Evolutionary conservation across 2,888 invertebrate genomes (phyloP).

Genomic region (Pandemis corylana): DNA sequence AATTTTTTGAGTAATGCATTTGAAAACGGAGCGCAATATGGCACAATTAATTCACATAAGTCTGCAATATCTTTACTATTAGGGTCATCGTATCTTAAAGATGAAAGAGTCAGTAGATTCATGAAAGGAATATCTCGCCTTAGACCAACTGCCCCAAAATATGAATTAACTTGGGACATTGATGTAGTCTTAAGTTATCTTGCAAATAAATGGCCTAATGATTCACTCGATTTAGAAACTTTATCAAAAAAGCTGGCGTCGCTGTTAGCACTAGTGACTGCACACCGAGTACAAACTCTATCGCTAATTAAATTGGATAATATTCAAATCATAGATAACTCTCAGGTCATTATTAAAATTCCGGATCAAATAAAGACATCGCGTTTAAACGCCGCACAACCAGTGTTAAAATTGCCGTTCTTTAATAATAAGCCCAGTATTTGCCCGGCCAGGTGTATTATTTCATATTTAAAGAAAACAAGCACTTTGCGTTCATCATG

Average conservation of each 20-base stretch:
- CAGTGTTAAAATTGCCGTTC: not conserved
- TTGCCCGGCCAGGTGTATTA: not conserved
- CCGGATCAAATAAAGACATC: conserved; percentile 3
- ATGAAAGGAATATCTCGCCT: conserved; percentile 1
- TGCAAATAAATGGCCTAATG: conserved; percentile 2
- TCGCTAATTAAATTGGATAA: not conserved
- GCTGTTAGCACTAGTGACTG: not conserved
- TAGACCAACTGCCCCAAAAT: not conserved
- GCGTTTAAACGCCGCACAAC: not conserved
- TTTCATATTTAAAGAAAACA: not conserved
- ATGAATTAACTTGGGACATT: not conserved
- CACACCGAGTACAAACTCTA: not conserved
- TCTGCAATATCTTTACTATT: conserved; percentile 42
- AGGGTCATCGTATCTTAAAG: not conserved
- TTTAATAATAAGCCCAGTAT: not conserved
- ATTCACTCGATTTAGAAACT: not conserved
- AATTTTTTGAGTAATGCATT: conserved; percentile 33
- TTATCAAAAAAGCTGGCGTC: not conserved
- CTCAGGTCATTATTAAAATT: not conserved
- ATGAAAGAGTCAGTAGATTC: not conserved
- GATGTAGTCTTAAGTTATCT: not conserved
- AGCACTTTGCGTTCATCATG: not conserved
- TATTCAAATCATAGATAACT: not conserved
- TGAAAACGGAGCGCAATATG: conserved; percentile 37
- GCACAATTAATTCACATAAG: conserved; percentile 36